Evolutionary conservation across 2,797 vertebrate species (phyloP).

Genomic region (Sebastes matsubarae): DNA sequence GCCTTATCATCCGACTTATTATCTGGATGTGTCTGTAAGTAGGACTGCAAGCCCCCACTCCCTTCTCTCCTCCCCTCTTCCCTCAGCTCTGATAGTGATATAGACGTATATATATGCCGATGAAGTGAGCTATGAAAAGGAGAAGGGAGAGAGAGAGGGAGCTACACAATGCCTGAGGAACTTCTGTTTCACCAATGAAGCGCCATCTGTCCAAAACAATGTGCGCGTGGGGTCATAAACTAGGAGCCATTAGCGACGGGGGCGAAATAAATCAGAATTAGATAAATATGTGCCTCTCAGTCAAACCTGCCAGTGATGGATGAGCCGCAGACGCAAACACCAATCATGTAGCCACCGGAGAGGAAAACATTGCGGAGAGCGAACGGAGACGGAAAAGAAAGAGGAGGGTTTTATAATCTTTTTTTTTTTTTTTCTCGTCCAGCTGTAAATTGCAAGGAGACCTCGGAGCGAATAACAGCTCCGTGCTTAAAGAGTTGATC

Average conservation of each 20-base stretch:
- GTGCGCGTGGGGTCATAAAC: slow-evolving; percentile 76
- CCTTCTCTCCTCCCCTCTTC: not conserved
- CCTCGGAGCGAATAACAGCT: slow-evolving; percentile 73
- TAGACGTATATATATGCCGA: slow-evolving; percentile 86
- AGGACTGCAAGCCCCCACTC: slow-evolving; percentile 35
- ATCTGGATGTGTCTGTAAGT: slow-evolving; percentile 74
- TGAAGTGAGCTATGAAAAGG: slow-evolving; percentile 91
- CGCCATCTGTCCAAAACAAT: slow-evolving; percentile 85
- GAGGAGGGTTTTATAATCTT: slow-evolving; percentile 35
- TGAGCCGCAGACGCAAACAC: slow-evolving; percentile 65
- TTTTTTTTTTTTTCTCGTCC: slow-evolving; percentile 32
- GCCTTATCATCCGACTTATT: slow-evolving; percentile 62
- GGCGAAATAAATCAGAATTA: slow-evolving; percentile 82
- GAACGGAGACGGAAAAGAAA: slow-evolving; percentile 25
- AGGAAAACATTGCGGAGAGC: slow-evolving; percentile 40
- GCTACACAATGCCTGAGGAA: slow-evolving; percentile 64
- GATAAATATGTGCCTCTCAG: slow-evolving; percentile 80
- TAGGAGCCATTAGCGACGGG: slow-evolving; percentile 73
- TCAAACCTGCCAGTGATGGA: slow-evolving; percentile 73
- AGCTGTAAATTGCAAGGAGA: slow-evolving; percentile 66
- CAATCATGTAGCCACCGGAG: slow-evolving; percentile 59
- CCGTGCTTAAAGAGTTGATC: slow-evolving; percentile 75
- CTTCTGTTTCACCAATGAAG: slow-evolving; percentile 72
- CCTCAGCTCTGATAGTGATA: slow-evolving; percentile 57
- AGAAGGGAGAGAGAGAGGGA: slow-evolving; percentile 58